Conservation (phyloP, 2,888 invertebrate genomes). For the Watsonalla binaria region DNA sequence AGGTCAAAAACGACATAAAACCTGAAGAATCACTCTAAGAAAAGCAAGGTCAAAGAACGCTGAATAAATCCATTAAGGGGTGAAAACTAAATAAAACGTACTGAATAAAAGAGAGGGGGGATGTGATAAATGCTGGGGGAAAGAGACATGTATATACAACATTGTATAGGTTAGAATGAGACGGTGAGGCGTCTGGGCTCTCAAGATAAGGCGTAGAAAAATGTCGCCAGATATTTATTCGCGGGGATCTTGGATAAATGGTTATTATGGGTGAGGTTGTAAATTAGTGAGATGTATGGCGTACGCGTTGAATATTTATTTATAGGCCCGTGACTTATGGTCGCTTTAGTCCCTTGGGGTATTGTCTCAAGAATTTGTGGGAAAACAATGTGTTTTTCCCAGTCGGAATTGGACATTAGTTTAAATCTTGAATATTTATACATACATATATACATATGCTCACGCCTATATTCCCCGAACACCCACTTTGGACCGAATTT, state of each 20-base stretch:
- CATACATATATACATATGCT: too few relatives aligned
- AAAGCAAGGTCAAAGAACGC: slow-evolving; percentile 65
- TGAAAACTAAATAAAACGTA: slow-evolving; percentile 73
- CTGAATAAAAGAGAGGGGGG: slow-evolving; percentile 51
- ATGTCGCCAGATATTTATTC: slow-evolving; percentile 73
- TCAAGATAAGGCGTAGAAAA: slow-evolving; percentile 73
- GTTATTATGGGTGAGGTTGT: slow-evolving; percentile 72
- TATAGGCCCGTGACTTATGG: slow-evolving; percentile 57
- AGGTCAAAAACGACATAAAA: slow-evolving; percentile 16
- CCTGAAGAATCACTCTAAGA: slow-evolving; percentile 23
- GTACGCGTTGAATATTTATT: slow-evolving; percentile 71
- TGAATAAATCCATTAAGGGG: slow-evolving; percentile 70
- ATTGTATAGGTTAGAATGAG: slow-evolving; percentile 24
- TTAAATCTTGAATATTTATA: background rate
- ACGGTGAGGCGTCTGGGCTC: slow-evolving; percentile 54
- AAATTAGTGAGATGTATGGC: slow-evolving; percentile 76
- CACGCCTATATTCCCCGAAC: too few relatives aligned
- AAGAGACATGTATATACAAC: slow-evolving; percentile 26
- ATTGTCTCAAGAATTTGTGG: slow-evolving; percentile 6
- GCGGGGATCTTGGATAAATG: slow-evolving; percentile 63
- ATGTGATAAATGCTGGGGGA: slow-evolving; percentile 50
- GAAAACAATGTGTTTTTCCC: slow-evolving; percentile 10
- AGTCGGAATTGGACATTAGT: slow-evolving; percentile 4
- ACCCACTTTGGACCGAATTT: too few relatives aligned
- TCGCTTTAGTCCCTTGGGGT: slow-evolving; percentile 9